Evolutionary conservation across 2,888 invertebrate genomes (phyloP).

Genomic region (Lomographa bimaculata): DNA sequence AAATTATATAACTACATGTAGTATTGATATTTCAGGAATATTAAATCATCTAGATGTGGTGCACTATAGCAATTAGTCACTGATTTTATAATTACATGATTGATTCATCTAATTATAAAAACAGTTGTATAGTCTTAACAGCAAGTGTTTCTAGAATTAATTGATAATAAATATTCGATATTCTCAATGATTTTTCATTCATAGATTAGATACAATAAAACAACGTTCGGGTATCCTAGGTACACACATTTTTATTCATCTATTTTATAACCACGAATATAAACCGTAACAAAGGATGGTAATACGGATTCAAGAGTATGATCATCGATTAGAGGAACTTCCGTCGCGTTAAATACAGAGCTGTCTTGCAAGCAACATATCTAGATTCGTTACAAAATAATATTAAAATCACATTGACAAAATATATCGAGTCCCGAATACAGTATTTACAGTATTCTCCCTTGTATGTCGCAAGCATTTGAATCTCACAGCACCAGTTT

Average conservation of each 20-base stretch:
- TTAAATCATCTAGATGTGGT: conserved; percentile 52
- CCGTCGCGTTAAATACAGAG: conserved; percentile 68
- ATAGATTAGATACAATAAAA: conserved; percentile 55
- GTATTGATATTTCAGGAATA: conserved; percentile 22
- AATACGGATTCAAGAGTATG: conserved; percentile 59
- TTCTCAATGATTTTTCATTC: conserved; percentile 41
- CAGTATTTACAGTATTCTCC: conserved; percentile 57
- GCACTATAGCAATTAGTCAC: conserved; percentile 44
- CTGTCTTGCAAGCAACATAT: conserved; percentile 67
- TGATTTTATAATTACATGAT: conserved; percentile 18
- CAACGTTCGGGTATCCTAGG: conserved; percentile 69
- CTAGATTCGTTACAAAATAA: conserved; percentile 62
- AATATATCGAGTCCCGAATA: conserved; percentile 65
- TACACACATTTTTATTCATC: conserved; percentile 80
- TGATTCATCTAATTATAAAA: conserved; percentile 10
- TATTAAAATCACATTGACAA: conserved; percentile 59
- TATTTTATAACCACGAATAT: conserved; percentile 76
- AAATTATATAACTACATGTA: conserved; percentile 14
- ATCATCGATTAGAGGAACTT: conserved; percentile 73
- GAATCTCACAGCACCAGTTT: conserved; percentile 79
- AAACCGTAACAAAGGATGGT: conserved; percentile 79
- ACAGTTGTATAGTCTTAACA: conserved; percentile 26
- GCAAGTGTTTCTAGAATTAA: conserved; percentile 55
- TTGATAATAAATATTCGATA: conserved; percentile 63
- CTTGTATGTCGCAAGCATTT: conserved; percentile 73